Conservation (phyloP, 2,888 invertebrate species). For the Oscheius sp. region DNA sequence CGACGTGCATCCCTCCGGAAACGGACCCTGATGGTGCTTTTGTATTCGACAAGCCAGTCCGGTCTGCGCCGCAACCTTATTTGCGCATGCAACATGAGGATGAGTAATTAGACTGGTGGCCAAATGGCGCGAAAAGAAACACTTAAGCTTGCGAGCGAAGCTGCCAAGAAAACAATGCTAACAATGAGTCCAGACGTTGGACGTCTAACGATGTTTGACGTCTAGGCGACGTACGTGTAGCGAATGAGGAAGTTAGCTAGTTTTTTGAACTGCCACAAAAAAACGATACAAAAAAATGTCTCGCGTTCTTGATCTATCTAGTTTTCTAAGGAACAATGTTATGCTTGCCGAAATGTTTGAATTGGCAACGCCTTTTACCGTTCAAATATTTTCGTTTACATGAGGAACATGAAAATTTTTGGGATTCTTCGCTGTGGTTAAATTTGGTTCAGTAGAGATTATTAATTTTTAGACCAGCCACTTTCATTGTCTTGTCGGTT, state of each 20-base stretch:
- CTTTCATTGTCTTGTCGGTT: too few relatives aligned
- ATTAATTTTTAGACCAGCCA: too few relatives aligned
- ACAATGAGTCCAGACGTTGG: slow-evolving; percentile 2
- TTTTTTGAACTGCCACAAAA: background rate
- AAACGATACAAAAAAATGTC: background rate
- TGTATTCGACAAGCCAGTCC: slow-evolving; percentile 22
- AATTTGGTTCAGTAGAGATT: too few relatives aligned
- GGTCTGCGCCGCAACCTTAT: slow-evolving; percentile 20
- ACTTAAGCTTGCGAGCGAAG: slow-evolving; percentile 14
- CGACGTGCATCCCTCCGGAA: slow-evolving; percentile 31
- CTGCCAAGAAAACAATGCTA: slow-evolving; percentile 15
- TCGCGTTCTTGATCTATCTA: background rate
- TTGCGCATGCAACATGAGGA: slow-evolving; percentile 31
- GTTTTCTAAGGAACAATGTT: too few relatives aligned
- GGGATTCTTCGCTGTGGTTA: background rate
- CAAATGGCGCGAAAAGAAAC: slow-evolving; percentile 27
- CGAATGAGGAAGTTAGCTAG: background rate
- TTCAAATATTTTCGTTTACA: background rate
- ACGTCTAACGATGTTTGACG: slow-evolving; percentile 10
- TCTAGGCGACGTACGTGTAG: slow-evolving; percentile 5
- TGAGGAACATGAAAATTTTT: background rate
- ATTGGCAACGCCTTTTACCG: background rate
- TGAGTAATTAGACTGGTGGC: slow-evolving; percentile 31
- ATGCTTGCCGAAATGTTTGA: background rate
- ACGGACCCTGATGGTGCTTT: slow-evolving; percentile 20